phyloP scores from a whole-genome alignment of 2,888 invertebrate genomes.

The Paralinhomoeus sp. region DNA sequence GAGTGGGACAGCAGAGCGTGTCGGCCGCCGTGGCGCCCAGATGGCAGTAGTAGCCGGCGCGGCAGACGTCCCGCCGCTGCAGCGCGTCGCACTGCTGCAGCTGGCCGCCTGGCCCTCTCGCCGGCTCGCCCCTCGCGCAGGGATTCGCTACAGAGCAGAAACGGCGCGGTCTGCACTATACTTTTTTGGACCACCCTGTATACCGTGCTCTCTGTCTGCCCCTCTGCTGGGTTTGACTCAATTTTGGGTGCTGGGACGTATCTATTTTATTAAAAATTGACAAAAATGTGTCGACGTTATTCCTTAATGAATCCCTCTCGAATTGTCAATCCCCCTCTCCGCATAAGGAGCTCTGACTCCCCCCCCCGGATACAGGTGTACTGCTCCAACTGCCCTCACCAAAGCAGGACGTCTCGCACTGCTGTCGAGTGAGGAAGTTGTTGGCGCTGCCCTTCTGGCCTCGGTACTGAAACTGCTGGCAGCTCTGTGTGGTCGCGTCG shows the following conservation, averaged over 20 bases:
- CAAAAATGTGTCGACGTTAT: too few relatives aligned
- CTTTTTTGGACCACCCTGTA: too few relatives aligned
- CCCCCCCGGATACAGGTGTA: too few relatives aligned
- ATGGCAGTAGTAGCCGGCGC: constrained; percentile 21
- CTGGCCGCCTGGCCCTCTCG: neutral
- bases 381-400: too few relatives aligned
- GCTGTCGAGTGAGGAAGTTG: constrained; percentile 11
- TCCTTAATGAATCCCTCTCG: too few relatives aligned
- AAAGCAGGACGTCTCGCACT: constrained; percentile 13
- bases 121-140: constrained; percentile 2
- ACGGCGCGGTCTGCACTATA: neutral
- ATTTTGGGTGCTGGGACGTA: too few relatives aligned
- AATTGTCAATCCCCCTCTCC: too few relatives aligned
- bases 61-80: constrained; percentile 13
- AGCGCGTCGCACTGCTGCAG: constrained; percentile 13
- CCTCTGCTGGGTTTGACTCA: too few relatives aligned
- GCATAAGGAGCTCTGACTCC: too few relatives aligned
- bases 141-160: constrained; percentile 3
- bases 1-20: constrained; percentile 2
- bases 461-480: constrained; percentile 16
- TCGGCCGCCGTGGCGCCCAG: constrained; percentile 11
- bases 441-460: constrained; percentile 19
- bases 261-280: too few relatives aligned
- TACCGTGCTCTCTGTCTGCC: too few relatives aligned
- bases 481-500: constrained; percentile 12